Evolutionary conservation across 1,140 invertebrate species (phyloP).

Genomic region (Palaemon carinicauda): DNA sequence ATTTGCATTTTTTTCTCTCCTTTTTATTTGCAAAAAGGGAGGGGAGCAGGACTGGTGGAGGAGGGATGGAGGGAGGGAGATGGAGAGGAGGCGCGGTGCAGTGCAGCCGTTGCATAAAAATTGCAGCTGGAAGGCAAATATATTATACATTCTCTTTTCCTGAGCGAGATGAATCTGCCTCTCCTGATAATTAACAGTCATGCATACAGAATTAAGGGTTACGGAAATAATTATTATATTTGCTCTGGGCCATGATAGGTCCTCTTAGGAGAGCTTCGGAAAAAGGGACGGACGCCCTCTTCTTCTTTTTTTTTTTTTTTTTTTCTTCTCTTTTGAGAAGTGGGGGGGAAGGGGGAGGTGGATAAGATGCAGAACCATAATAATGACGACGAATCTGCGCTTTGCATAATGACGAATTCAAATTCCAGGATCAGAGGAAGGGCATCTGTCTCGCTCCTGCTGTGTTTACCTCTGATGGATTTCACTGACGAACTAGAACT

Average conservation of each 20-base stretch:
- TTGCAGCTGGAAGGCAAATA: neutral
- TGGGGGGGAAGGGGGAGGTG: neutral
- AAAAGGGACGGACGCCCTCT: too few species aligned
- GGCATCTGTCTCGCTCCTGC: too few species aligned
- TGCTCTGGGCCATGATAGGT: neutral
- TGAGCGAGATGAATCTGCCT: conserved; percentile 13
- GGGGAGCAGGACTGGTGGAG: neutral
- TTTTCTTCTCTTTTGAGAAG: neutral
- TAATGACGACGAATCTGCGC: neutral
- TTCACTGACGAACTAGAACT: too few species aligned
- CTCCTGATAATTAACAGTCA: conserved; percentile 33
- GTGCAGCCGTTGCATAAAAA: neutral
- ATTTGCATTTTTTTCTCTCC: too few species aligned
- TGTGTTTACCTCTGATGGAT: too few species aligned
- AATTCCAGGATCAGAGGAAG: too few species aligned
- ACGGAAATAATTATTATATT: conserved; percentile 36
- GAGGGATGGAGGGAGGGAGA: neutral
- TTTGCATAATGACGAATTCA: too few species aligned
- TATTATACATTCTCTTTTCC: conserved; percentile 35
- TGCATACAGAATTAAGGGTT: conserved; percentile 21
- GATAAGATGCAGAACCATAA: neutral
- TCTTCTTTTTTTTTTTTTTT: too few species aligned
- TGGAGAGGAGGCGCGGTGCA: neutral
- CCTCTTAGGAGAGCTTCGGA: neutral
- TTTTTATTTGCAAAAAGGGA: neutral